Conservation (phyloP, 2,888 invertebrate species). For the Coenonympha glycerion region DNA sequence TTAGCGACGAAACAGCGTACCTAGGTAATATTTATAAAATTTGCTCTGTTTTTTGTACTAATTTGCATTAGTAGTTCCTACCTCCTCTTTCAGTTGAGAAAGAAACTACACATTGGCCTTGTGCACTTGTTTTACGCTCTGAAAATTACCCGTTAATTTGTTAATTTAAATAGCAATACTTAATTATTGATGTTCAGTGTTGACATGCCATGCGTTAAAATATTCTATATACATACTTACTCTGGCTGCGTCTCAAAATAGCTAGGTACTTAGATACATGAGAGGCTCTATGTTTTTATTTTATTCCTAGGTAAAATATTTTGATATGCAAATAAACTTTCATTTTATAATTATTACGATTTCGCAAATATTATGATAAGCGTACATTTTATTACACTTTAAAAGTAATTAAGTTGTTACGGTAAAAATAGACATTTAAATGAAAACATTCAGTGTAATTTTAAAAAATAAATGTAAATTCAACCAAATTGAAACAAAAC, state of each 20-base stretch:
- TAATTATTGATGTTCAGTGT: conserved; percentile 26
- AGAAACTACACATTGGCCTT: conserved; percentile 37
- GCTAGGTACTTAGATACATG: too few relatives aligned
- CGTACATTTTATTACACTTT: too few relatives aligned
- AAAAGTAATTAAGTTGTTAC: too few relatives aligned
- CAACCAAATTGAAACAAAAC: too few relatives aligned
- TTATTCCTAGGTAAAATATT: too few relatives aligned
- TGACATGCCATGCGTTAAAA: conserved; percentile 9
- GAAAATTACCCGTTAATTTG: conserved; percentile 29
- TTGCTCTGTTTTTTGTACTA: conserved; percentile 2
- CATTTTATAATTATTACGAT: not conserved
- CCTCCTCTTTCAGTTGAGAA: conserved; percentile 14
- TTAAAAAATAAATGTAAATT: too few relatives aligned
- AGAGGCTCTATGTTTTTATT: too few relatives aligned
- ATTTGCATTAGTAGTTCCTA: not conserved
- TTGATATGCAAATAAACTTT: too few relatives aligned
- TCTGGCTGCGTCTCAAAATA: not conserved
- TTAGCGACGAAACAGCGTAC: too few relatives aligned
- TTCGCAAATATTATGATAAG: too few relatives aligned
- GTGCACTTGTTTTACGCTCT: conserved; percentile 42
- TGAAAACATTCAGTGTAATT: too few relatives aligned
- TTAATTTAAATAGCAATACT: conserved; percentile 29
- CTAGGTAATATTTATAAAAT: not conserved
- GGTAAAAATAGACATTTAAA: too few relatives aligned
- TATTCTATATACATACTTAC: not conserved